phyloP scores from a whole-genome alignment of 2,797 vertebrate genomes.

The Psittacula echo region DNA sequence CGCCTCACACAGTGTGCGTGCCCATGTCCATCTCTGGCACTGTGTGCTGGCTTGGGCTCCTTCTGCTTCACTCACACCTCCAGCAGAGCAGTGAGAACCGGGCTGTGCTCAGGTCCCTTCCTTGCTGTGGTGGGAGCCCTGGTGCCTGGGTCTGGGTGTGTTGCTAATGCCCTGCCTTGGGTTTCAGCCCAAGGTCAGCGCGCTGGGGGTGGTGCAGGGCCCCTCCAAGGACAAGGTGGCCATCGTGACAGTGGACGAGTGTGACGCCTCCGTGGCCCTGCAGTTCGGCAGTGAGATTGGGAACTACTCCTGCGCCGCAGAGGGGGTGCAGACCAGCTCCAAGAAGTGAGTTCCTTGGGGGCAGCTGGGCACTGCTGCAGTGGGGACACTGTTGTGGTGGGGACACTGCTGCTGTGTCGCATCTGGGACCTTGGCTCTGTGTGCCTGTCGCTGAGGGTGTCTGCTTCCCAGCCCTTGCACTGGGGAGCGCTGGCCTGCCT shows the following conservation, averaged over 20 bases:
- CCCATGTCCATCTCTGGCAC: rapidly evolving
- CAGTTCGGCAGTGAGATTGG: conserved; percentile 91
- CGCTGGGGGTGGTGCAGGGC: conserved; percentile 90
- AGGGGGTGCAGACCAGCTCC: conserved; percentile 94
- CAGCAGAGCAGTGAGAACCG: neutral
- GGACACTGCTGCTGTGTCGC: neutral
- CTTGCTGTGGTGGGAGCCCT: neutral
- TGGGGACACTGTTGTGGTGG: neutral
- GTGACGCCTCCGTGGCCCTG: conserved; percentile 90
- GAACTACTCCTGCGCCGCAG: conserved; percentile 96
- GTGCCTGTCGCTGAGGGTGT: neutral
- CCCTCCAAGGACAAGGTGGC: conserved; percentile 98
- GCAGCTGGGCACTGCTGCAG: neutral
- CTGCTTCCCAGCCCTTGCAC: neutral
- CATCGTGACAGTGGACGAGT: conserved; percentile 92
- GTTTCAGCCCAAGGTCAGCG: conserved; percentile 89
- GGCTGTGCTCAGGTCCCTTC: neutral
- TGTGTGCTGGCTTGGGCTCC: rapidly evolving
- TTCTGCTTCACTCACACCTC: neutral
- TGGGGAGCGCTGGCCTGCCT: neutral
- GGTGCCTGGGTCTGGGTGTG: neutral
- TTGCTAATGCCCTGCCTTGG: neutral
- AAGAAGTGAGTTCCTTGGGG: conserved; percentile 90
- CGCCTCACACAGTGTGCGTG: rapidly evolving
- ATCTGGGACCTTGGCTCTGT: neutral